These are phyloP conservation scores for Alligator sinensis DNA, from an alignment of 2,113 vertebrate species.

Conservation along the genomic window DNA sequence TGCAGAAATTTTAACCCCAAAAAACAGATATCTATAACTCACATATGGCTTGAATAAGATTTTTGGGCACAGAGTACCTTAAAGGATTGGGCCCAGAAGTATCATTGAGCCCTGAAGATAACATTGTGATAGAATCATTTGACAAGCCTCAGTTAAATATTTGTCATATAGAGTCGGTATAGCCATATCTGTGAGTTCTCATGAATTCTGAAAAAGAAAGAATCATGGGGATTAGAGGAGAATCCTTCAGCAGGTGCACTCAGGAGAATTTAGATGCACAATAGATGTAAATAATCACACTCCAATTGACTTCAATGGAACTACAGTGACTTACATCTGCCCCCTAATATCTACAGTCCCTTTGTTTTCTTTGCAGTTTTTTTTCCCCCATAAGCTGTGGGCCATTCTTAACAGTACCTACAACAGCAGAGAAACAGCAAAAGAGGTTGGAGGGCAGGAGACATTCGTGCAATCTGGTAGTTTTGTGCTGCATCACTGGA, in stretches of 20 bases:
- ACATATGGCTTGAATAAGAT: not conserved
- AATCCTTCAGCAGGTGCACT: not conserved
- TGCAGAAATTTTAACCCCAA: not conserved
- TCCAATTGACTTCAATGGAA: not conserved
- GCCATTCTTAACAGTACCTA: no score
- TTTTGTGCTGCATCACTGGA: not conserved
- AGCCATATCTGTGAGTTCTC: no score
- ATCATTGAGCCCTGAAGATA: not conserved
- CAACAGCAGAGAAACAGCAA: no score
- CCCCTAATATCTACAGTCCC: not conserved
- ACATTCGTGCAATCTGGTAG: not conserved
- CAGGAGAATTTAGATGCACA: constrained; percentile 1
- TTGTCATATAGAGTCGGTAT: no score
- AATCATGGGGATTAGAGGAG: not conserved
- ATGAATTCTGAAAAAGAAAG: no score
- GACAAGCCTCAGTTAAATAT: no score
- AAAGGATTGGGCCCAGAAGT: not conserved
- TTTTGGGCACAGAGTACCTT: not conserved
- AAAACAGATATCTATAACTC: not conserved
- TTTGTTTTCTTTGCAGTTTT: not conserved
- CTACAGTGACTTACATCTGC: not conserved
- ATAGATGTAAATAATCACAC: not conserved
- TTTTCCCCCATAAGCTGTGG: not conserved
- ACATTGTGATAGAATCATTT: no score
- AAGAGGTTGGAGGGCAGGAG: not conserved